phyloP scores from a whole-genome alignment of 2,797 vertebrate species.

The Corythornis leucogaster region DNA sequence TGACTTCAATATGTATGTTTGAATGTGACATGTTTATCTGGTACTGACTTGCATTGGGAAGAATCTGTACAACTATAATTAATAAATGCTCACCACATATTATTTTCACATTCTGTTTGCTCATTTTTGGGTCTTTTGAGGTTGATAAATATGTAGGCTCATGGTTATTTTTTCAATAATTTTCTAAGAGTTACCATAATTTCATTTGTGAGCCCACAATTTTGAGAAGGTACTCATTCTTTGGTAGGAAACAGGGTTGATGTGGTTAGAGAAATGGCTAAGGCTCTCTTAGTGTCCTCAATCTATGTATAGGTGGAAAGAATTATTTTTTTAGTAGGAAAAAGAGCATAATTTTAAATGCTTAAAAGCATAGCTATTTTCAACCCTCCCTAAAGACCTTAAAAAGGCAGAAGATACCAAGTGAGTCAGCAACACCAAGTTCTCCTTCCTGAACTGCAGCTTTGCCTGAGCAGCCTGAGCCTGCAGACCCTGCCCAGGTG shows the following conservation, averaged over 20 bases:
- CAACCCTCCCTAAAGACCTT: background rate
- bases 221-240: background rate
- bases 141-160: background rate
- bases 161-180: background rate
- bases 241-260: background rate
- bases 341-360: background rate
- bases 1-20: background rate
- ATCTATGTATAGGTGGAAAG: background rate
- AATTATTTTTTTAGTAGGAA: background rate
- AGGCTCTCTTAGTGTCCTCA: background rate
- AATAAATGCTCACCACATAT: background rate
- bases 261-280: background rate
- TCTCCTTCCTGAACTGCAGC: background rate
- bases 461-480: background rate
- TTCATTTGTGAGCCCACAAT: background rate
- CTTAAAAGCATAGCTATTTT: background rate
- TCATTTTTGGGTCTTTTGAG: background rate
- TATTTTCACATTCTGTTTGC: background rate
- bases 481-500: background rate
- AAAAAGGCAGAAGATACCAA: background rate
- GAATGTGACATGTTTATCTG: conserved; percentile 34
- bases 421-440: background rate
- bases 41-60: background rate
- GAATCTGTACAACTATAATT: background rate
- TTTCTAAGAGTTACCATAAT: background rate